Conservation (phyloP, 1,140 invertebrate genomes). For the Cotesia vestalis region DNA sequence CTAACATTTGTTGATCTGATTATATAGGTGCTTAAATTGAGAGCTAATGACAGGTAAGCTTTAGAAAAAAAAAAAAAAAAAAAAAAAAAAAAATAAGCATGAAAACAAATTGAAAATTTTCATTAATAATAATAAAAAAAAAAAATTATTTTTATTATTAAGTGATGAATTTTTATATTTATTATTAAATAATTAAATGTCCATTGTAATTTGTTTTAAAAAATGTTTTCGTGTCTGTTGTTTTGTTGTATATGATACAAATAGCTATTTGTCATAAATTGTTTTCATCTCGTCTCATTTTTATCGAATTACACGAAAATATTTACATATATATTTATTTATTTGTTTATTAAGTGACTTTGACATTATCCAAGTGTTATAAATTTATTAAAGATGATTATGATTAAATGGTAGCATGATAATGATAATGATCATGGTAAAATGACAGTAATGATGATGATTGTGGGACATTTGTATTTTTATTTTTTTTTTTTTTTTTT, state of each 20-base stretch:
- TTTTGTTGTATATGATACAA: too few relatives aligned
- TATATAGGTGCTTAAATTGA: too few relatives aligned
- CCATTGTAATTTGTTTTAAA: neutral
- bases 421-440: too few relatives aligned
- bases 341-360: neutral
- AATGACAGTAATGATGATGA: too few relatives aligned
- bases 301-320: constrained; percentile 14
- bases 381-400: constrained; percentile 15
- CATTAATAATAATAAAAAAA: too few relatives aligned
- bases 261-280: too few relatives aligned
- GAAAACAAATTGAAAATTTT: too few relatives aligned
- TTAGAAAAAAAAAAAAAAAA: too few relatives aligned
- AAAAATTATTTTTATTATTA: too few relatives aligned
- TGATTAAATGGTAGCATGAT: neutral
- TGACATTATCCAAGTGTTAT: neutral
- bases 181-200: neutral
- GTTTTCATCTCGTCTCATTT: neutral
- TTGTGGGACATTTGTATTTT: neutral
- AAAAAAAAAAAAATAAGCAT: too few relatives aligned
- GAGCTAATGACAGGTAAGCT: too few relatives aligned
- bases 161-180: neutral
- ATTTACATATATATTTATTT: constrained; percentile 20
- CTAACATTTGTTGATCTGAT: too few relatives aligned
- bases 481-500: neutral
- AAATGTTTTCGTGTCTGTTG: neutral